Evolutionary conservation across 2,113 vertebrate species (phyloP).

Genomic region (Saguinus midas): DNA sequence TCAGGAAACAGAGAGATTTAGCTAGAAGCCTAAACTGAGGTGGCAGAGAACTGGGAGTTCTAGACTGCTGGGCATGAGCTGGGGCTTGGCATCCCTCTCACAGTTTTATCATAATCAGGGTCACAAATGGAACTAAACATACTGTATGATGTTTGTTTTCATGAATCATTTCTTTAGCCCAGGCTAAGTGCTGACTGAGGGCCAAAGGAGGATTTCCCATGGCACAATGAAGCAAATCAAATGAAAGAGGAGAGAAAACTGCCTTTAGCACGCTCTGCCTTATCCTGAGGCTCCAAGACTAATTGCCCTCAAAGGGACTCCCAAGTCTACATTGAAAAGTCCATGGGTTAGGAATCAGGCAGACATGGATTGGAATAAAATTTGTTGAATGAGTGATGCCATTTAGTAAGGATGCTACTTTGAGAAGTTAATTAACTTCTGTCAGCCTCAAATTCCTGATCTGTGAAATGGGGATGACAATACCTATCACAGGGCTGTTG

Average conservation of each 20-base stretch:
- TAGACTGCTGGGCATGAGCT: not conserved
- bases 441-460: not conserved
- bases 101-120: slow-evolving; percentile 26
- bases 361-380: slow-evolving; percentile 21
- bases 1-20: slow-evolving; percentile 4
- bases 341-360: not conserved
- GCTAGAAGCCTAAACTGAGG: not conserved
- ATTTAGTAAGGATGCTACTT: slow-evolving; percentile 5
- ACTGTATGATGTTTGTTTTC: slow-evolving; percentile 48
- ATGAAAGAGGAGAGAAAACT: not conserved
- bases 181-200: not conserved
- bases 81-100: not conserved
- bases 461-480: not conserved
- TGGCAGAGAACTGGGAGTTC: not conserved
- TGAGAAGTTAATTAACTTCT: slow-evolving; percentile 37
- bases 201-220: not conserved
- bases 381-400: slow-evolving; percentile 5
- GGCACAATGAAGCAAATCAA: not conserved
- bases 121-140: slow-evolving; percentile 34
- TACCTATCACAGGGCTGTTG: not conserved
- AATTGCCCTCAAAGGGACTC: slow-evolving; percentile 29
- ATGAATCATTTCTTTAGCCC: slow-evolving; percentile 43
- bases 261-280: not conserved
- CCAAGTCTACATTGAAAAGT: not conserved
- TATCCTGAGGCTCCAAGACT: not conserved